Evolutionary conservation across 2,888 invertebrate genomes (phyloP).

Genomic region (Heteromurus nitidus): DNA sequence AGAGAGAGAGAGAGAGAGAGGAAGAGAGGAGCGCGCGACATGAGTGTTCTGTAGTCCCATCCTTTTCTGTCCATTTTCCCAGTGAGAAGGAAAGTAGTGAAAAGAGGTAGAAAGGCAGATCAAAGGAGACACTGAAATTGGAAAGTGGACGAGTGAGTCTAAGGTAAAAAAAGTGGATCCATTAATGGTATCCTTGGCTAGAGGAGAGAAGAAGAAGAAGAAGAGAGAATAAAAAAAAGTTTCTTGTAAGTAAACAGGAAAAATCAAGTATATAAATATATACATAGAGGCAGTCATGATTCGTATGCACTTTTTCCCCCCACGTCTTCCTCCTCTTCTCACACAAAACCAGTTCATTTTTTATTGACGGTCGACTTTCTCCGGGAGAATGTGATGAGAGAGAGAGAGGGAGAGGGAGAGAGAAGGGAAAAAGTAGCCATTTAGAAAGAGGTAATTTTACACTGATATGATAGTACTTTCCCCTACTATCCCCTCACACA

Average conservation of each 20-base stretch:
- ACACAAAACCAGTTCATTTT: constrained; percentile 54
- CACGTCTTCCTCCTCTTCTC: neutral
- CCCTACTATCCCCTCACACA: too few species aligned
- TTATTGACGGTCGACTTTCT: constrained; percentile 47
- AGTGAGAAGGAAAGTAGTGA: too few species aligned
- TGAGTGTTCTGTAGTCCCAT: too few species aligned
- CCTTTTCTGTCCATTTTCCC: too few species aligned
- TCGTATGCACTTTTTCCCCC: too few species aligned
- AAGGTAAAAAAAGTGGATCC: constrained; percentile 64
- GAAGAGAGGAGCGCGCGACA: too few species aligned
- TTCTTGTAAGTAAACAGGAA: too few species aligned
- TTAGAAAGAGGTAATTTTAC: neutral
- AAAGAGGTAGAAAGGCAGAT: constrained; percentile 28
- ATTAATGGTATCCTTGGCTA: constrained; percentile 29
- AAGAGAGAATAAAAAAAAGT: too few species aligned
- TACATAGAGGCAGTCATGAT: too few species aligned
- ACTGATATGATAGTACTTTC: neutral
- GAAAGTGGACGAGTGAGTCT: constrained; percentile 55
- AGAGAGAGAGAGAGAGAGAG: too few species aligned
- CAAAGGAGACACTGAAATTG: constrained; percentile 61
- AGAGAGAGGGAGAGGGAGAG: neutral
- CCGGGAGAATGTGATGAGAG: neutral
- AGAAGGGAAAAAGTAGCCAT: neutral
- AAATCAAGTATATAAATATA: too few species aligned
- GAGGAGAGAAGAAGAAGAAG: neutral